Base-by-base conservation (phyloP, 2,888 invertebrate genomes). In the Caenorhabditis doughertyi region DNA sequence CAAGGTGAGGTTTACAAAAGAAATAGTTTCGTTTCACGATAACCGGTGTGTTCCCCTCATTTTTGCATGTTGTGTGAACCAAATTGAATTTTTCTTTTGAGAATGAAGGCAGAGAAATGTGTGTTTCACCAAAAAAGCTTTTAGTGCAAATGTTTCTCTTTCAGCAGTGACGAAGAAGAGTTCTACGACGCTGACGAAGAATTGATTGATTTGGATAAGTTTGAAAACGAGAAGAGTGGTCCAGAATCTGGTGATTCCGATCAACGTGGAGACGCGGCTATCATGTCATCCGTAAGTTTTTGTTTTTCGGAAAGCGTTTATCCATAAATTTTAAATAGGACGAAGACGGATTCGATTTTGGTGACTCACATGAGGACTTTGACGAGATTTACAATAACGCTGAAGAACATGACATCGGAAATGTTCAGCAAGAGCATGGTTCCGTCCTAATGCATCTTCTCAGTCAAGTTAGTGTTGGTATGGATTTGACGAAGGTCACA, bases 401-500 rank as follows among this genome's bases (percentile, higher is more conserved):
- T n/a, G 88, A 89, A 55, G 92, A 92, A 73, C 87, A 87, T 42
- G 87, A 87, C 62, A 82, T 87, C 47, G 87, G 87, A 42, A 87
- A 87, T 79, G 95, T 98, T 94, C 97, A 98, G 93, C 97, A 98
- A 93, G 95, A 95, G 91, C 98, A 99, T 93, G 98, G 98, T 68
- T 97, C 97, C 60, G 97, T 99, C 89, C 96, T 99, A 90, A 96
- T 96, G 80, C 98, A 99, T 93, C 94, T 99, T 65, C 93, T 99
- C 87, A 97, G 97, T 1, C 62, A 90, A 89, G 97, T 98, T 85
- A 96, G 97, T 93, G 97, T 98, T 91, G 98, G 98, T 84, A 99
- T 99, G 99, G 99, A 99, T 93, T 94, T 99, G 92, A 99, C 99
- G 13, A 99, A 98, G 94, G 96, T 97, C 83, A 97, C 97, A 68